A percentile compares a stretch with the other conserved stretches of the same genome.
Evolutionary conservation across 2,797 vertebrate genomes (phyloP).

Genomic region (Halcyon smyrnensis): DNA sequence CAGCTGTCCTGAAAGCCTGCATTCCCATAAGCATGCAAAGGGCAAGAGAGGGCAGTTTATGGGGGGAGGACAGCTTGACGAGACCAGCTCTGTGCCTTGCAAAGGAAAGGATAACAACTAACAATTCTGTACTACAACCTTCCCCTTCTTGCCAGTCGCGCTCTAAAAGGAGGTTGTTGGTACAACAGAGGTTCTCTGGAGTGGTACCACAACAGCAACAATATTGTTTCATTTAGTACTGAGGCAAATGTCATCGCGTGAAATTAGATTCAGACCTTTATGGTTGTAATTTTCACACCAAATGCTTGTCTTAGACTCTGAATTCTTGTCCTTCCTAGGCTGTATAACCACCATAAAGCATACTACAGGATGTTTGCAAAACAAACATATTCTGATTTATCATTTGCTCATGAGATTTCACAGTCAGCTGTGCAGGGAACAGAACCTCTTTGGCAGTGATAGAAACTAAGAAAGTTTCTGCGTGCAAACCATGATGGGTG

Average conservation of each 20-base stretch:
- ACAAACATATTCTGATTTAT: not conserved
- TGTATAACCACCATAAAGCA: not conserved
- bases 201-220: not conserved
- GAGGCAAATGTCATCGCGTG: not conserved
- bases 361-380: not conserved
- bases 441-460: not conserved
- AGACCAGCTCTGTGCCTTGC: not conserved
- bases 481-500: not conserved
- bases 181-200: not conserved
- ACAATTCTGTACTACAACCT: not conserved
- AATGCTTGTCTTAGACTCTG: accelerated
- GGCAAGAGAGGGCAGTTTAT: not conserved
- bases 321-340: not conserved
- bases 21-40: not conserved
- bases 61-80: not conserved
- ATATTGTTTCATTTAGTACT: not conserved
- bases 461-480: not conserved
- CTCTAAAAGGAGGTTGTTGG: not conserved
- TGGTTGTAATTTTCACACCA: not conserved
- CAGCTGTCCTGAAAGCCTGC: not conserved
- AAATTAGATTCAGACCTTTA: not conserved
- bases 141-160: not conserved
- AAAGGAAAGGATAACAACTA: not conserved
- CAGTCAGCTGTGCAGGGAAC: not conserved
- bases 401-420: not conserved